These are phyloP conservation scores for Brachymystax lenok DNA, from an alignment of 2,797 vertebrate genomes.

Conservation along the genomic window DNA sequence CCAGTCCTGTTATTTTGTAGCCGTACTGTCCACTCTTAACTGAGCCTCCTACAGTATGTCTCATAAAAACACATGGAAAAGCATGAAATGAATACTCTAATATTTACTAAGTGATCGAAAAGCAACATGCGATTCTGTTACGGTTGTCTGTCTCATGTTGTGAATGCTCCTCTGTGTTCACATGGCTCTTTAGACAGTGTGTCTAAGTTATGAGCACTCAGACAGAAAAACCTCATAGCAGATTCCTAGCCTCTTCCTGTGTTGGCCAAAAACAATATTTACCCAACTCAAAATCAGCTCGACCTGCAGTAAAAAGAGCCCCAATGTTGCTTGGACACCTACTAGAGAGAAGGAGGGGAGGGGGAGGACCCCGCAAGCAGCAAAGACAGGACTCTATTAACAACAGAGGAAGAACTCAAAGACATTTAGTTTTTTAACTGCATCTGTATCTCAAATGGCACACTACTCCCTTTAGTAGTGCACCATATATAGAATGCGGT, in stretches of 20 bases:
- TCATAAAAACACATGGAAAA: background rate
- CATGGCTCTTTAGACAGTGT: constrained; percentile 18
- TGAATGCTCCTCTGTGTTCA: constrained; percentile 10
- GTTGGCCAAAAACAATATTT: constrained; percentile 62
- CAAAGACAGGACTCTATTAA: constrained; percentile 34
- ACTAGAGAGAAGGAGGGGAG: no score
- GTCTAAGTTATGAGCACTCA: constrained; percentile 35
- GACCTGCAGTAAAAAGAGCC: constrained; percentile 41
- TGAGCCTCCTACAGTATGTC: background rate
- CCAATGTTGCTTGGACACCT: constrained; percentile 53
- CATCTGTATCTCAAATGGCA: no score
- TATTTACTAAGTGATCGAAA: constrained; percentile 12
- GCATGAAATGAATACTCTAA: background rate
- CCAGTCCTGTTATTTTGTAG: background rate
- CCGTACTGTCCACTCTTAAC: background rate
- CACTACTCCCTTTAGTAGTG: no score
- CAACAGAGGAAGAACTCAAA: constrained; percentile 30
- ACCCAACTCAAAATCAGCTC: constrained; percentile 43
- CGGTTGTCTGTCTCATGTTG: background rate
- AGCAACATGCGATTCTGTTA: background rate
- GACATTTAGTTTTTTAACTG: no score
- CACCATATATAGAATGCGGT: background rate
- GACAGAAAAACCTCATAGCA: constrained; percentile 23
- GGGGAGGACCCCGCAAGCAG: background rate
- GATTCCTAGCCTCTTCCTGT: constrained; percentile 46